Evolutionary conservation across 2,888 invertebrate species (phyloP).

Genomic region (Caenorhabditis drosophilae): DNA sequence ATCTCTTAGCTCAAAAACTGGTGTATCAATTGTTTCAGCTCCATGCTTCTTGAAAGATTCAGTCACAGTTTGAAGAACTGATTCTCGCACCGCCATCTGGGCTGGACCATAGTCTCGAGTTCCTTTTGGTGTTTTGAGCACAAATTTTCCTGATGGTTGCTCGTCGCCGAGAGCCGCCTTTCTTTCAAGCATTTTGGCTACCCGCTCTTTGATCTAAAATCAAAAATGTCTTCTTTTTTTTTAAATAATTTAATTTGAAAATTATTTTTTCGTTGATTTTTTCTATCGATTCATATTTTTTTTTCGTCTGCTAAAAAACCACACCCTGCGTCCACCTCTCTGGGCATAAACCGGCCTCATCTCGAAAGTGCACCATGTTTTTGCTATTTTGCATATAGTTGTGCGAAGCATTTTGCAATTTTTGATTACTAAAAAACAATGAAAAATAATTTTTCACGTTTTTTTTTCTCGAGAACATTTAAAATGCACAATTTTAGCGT

Average conservation of each 20-base stretch:
- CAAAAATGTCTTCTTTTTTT: too few species aligned
- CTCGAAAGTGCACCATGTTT: too few species aligned
- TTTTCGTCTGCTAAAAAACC: too few species aligned
- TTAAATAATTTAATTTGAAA: too few species aligned
- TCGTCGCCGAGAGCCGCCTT: constrained; percentile 77
- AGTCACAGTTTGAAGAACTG: constrained; percentile 80
- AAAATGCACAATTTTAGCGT: constrained; percentile 31
- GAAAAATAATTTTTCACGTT: too few species aligned
- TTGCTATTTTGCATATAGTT: too few species aligned
- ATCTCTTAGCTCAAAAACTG: constrained; percentile 67
- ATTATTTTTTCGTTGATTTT: constrained; percentile 1
- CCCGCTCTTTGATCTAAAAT: constrained; percentile 83
- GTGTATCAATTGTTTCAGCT: constrained; percentile 88
- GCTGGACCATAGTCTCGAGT: constrained; percentile 86
- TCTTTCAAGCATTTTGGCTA: constrained; percentile 81
- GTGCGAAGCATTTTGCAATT: too few species aligned
- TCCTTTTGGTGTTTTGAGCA: constrained; percentile 66
- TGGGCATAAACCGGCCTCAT: constrained; percentile 51
- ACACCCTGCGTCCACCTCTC: constrained; percentile 61
- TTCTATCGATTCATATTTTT: too few species aligned
- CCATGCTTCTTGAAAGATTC: constrained; percentile 93
- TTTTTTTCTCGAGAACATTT: too few species aligned
- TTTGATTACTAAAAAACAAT: too few species aligned
- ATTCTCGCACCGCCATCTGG: constrained; percentile 85
- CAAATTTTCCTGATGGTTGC: constrained; percentile 50